Evolutionary conservation across 2,113 vertebrate genomes (phyloP).

Genomic region (Nycticryphes semicollaris): DNA sequence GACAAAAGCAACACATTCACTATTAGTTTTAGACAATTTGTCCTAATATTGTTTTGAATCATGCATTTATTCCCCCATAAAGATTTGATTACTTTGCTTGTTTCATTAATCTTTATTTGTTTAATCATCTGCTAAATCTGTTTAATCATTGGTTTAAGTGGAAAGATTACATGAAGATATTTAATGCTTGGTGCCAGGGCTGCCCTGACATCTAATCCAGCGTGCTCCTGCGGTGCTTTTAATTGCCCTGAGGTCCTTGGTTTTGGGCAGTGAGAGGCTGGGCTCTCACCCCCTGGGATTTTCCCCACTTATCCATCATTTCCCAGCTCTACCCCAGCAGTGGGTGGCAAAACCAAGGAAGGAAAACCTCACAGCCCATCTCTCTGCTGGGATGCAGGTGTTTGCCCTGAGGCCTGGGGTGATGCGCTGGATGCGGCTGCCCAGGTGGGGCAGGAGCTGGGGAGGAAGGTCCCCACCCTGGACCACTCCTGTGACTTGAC

Average conservation of each 20-base stretch:
- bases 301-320: background rate
- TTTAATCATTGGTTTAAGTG: constrained; percentile 79
- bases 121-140: constrained; percentile 82
- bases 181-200: background rate
- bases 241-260: background rate
- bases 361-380: accelerated
- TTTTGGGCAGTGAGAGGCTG: background rate
- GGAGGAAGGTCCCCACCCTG: background rate
- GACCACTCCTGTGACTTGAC: accelerated
- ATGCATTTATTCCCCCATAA: constrained; percentile 71
- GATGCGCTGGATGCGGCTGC: background rate
- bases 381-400: accelerated
- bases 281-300: background rate
- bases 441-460: background rate
- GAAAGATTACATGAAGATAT: constrained; percentile 73
- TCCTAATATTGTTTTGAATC: constrained; percentile 78
- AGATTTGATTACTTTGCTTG: constrained; percentile 79
- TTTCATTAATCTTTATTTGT: constrained; percentile 84
- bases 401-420: accelerated
- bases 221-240: background rate
- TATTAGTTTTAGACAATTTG: constrained; percentile 76
- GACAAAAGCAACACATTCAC: constrained; percentile 42
- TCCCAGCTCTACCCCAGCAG: background rate
- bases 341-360: background rate
- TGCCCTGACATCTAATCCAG: background rate